Percentiles rank a stretch among this genome's conserved stretches.
phyloP scores from a whole-genome alignment of 2,888 invertebrate species.

The Cheilosia variabilis region DNA sequence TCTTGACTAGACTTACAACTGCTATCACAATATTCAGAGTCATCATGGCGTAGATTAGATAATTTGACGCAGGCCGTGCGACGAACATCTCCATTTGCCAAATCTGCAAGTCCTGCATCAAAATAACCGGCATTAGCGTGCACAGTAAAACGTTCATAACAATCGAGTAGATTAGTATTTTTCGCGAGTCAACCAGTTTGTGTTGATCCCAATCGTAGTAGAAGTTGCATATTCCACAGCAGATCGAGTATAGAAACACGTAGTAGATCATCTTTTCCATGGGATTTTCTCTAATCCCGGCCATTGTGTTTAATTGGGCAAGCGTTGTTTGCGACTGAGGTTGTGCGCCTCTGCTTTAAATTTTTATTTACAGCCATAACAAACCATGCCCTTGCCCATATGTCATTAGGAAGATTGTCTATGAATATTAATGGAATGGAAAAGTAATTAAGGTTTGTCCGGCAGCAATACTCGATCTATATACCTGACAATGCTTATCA shows the following conservation, averaged over 20 bases:
- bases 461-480: too few species aligned
- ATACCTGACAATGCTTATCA: too few species aligned
- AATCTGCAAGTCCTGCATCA: not conserved
- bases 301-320: not conserved
- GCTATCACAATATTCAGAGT: not conserved
- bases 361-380: too few species aligned
- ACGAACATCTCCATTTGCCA: not conserved
- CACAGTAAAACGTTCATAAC: conserved; percentile 1
- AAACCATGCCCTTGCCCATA: too few species aligned
- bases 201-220: conserved; percentile 12
- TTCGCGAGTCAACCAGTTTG: not conserved
- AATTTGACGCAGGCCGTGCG: not conserved
- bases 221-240: conserved; percentile 11
- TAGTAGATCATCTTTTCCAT: conserved; percentile 1
- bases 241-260: not conserved
- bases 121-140: not conserved
- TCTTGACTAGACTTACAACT: not conserved
- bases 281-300: not conserved
- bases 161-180: not conserved
- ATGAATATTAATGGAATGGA: too few species aligned
- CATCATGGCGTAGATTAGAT: not conserved
- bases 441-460: too few species aligned
- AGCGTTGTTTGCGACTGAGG: conserved; percentile 2
- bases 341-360: not conserved
- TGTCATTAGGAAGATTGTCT: too few species aligned